Evolutionary conservation across 2,113 vertebrate species (phyloP).

Genomic region (Urocitellus parryii): DNA sequence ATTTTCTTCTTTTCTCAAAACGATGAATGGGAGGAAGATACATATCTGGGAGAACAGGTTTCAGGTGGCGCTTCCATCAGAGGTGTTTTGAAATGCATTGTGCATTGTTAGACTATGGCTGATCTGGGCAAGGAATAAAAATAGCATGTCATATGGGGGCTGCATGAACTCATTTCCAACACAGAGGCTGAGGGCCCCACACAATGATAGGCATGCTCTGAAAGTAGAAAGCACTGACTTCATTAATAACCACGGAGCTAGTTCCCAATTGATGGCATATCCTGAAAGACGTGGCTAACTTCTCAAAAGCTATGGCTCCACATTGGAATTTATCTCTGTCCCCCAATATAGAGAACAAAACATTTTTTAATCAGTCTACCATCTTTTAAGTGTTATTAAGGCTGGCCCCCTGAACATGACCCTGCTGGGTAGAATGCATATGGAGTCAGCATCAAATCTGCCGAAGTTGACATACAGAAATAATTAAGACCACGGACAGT

Average conservation of each 20-base stretch:
- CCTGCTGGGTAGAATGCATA: background rate
- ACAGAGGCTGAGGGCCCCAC: constrained; percentile 35
- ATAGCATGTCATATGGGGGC: constrained; percentile 80
- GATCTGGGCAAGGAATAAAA: constrained; percentile 85
- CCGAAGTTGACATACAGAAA: background rate
- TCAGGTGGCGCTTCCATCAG: constrained; percentile 88
- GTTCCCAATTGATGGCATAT: constrained; percentile 49
- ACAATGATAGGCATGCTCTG: constrained; percentile 16
- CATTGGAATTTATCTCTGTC: background rate
- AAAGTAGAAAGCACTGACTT: background rate
- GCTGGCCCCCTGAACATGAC: background rate
- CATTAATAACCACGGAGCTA: background rate
- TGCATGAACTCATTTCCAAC: constrained; percentile 85
- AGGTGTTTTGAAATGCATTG: constrained; percentile 87
- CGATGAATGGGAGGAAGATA: constrained; percentile 88
- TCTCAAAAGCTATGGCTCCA: background rate
- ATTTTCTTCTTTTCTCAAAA: constrained; percentile 83
- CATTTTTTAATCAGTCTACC: background rate
- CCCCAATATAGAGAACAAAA: background rate
- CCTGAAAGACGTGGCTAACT: constrained; percentile 37
- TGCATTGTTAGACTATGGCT: constrained; percentile 85
- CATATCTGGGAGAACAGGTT: constrained; percentile 86
- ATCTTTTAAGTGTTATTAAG: background rate
- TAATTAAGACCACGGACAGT: background rate
- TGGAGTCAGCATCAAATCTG: background rate